These are phyloP conservation scores for Proterorhinus semilunaris DNA, from an alignment of 2,113 vertebrate species.

Conservation along the genomic window DNA sequence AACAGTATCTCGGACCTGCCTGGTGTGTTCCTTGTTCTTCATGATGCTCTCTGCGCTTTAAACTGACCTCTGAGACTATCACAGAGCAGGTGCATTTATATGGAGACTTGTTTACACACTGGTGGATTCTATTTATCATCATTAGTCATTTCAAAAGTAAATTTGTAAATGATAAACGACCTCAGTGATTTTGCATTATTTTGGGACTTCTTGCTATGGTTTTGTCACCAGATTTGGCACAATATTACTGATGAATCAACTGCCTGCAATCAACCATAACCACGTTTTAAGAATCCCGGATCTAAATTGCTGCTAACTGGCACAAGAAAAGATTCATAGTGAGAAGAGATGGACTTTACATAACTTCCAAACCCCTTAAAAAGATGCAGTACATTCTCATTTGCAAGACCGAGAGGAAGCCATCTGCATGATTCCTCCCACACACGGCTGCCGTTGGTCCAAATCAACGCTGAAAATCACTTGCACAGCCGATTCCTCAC, in stretches of 20 bases:
- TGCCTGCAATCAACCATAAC: neutral
- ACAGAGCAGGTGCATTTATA: no score
- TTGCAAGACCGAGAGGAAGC: constrained; percentile 37
- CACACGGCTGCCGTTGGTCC: constrained; percentile 27
- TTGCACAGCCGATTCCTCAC: constrained; percentile 19
- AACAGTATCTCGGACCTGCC: no score
- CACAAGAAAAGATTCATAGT: neutral
- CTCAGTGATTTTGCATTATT: no score
- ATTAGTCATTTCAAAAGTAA: no score
- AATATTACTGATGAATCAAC: neutral
- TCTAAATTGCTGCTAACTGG: neutral
- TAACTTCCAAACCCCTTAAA: constrained; percentile 1
- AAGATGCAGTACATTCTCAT: constrained; percentile 27
- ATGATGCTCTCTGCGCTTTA: no score
- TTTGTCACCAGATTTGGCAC: neutral
- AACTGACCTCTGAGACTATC: no score
- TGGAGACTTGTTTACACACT: no score
- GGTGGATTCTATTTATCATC: no score
- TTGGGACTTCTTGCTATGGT: no score
- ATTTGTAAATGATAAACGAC: no score
- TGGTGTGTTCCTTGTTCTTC: no score
- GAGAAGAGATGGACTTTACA: constrained; percentile 2
- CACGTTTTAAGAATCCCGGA: neutral
- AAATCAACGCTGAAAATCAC: constrained; percentile 43
- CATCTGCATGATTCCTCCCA: constrained; percentile 36